Conservation (phyloP, 2,888 invertebrate species). For the Punctoribates punctum region DNA sequence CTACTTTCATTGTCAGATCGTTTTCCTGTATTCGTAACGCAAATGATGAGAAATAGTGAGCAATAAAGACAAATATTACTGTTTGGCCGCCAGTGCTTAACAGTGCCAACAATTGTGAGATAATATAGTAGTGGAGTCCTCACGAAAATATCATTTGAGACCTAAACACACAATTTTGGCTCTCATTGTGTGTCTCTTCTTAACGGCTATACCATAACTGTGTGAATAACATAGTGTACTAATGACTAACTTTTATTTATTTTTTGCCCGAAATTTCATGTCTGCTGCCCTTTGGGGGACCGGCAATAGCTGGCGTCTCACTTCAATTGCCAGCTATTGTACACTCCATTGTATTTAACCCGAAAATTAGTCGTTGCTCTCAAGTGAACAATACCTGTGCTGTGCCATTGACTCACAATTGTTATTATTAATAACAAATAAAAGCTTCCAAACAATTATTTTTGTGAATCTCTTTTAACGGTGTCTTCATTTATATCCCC, state of each 20-base stretch:
- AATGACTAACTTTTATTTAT: neutral
- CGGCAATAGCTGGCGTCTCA: neutral
- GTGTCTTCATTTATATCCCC: neutral
- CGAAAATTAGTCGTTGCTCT: conserved; percentile 1
- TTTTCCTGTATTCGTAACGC: conserved; percentile 12
- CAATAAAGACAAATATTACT: conserved; percentile 25
- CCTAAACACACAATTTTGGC: conserved; percentile 22
- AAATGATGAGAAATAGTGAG: conserved; percentile 22
- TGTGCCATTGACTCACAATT: neutral
- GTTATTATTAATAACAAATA: too few species aligned
- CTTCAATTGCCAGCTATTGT: neutral
- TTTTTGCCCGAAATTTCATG: neutral
- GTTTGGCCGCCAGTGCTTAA: conserved; percentile 8
- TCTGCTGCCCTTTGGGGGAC: neutral
- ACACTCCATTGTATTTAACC: neutral
- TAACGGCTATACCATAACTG: neutral
- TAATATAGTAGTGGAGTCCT: conserved; percentile 2
- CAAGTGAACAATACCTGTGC: neutral
- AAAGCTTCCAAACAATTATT: too few species aligned
- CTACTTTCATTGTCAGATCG: conserved; percentile 1
- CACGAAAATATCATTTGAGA: conserved; percentile 22
- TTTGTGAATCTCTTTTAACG: neutral
- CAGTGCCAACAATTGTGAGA: conserved; percentile 12
- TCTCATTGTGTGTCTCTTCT: neutral
- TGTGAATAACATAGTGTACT: conserved; percentile 1